phyloP scores from a whole-genome alignment of 2,888 invertebrate species.

The Ephialtes manifestator region DNA sequence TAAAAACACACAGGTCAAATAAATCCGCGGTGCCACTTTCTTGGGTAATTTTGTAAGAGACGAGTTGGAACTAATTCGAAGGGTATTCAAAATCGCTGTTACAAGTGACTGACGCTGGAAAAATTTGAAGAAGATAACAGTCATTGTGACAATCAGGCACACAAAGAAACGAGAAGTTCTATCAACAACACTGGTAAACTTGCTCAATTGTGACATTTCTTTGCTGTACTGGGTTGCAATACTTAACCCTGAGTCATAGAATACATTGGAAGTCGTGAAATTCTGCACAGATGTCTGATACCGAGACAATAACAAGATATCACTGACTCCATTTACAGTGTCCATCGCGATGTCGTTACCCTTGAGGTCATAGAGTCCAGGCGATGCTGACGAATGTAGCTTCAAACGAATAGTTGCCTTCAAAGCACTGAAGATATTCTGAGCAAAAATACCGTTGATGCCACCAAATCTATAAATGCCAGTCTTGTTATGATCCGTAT shows the following conservation, averaged over 20 bases:
- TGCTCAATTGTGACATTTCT: background rate
- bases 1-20: slow-evolving; percentile 12
- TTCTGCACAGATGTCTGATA: background rate
- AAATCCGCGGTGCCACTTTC: background rate
- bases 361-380: background rate
- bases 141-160: background rate
- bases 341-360: background rate
- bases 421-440: background rate
- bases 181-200: background rate
- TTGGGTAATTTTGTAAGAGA: background rate
- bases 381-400: background rate
- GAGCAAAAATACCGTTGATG: background rate
- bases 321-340: slow-evolving; percentile 9
- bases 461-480: background rate
- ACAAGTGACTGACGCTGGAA: background rate
- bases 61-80: background rate
- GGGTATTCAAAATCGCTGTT: background rate
- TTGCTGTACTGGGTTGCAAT: background rate
- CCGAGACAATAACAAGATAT: background rate
- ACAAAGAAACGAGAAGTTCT: background rate
- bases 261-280: background rate
- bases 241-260: background rate
- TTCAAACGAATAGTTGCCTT: background rate
- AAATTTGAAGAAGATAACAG: background rate
- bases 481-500: background rate